A percentile compares a stretch with the other conserved stretches of the same genome.
Evolutionary conservation across 2,888 invertebrate genomes (phyloP).

Genomic region (Catocala nupta): DNA sequence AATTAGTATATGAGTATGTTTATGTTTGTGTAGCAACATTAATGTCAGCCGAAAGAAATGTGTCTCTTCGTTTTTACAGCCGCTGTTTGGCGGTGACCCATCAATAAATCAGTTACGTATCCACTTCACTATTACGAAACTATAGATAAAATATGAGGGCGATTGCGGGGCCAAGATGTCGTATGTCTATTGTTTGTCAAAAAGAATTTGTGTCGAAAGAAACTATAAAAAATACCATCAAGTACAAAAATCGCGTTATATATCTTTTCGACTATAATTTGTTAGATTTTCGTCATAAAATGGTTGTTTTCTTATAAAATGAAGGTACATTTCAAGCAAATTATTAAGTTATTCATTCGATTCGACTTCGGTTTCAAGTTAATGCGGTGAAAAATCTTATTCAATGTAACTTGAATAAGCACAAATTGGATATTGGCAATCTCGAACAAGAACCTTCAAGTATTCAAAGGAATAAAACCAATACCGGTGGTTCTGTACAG

Average conservation of each 20-base stretch:
- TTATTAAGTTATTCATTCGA: background rate
- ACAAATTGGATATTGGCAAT: background rate
- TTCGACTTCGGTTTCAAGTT: conserved; percentile 2
- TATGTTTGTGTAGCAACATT: conserved; percentile 14
- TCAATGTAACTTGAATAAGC: conserved; percentile 4
- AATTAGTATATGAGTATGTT: conserved; percentile 13
- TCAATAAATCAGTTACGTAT: conserved; percentile 16
- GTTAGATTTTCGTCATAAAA: too few species aligned
- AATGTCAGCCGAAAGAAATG: conserved; percentile 16
- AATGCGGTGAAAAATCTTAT: background rate
- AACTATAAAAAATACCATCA: too few species aligned
- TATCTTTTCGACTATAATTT: too few species aligned
- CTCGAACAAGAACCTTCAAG: too few species aligned
- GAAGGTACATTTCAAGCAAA: background rate
- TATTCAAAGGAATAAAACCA: too few species aligned
- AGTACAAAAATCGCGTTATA: too few species aligned
- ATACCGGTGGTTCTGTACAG: too few species aligned
- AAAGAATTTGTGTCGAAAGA: conserved; percentile 1
- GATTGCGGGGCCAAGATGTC: background rate
- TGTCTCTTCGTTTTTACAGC: conserved; percentile 12
- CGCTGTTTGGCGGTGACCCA: conserved; percentile 13
- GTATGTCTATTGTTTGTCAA: background rate
- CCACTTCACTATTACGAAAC: conserved; percentile 8
- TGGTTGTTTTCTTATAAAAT: too few species aligned
- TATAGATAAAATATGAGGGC: background rate